A percentile compares a stretch with the other conserved stretches of the same genome.
These are phyloP conservation scores for Hyles euphorbiae DNA, from an alignment of 1,140 invertebrate species.

Conservation along the genomic window DNA sequence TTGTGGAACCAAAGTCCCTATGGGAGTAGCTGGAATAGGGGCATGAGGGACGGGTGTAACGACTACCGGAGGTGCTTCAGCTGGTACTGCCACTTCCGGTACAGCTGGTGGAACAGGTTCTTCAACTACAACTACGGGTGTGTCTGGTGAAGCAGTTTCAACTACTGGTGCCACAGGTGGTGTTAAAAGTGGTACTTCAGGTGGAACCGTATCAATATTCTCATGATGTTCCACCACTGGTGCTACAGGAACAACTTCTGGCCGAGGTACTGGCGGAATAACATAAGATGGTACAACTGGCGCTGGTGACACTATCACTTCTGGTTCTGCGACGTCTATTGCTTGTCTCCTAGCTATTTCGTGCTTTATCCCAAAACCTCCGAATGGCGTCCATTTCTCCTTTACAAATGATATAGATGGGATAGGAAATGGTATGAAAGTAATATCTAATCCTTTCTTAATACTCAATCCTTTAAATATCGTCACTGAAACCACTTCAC, in stretches of 20 bases:
- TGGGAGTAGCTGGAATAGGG: constrained; percentile 1
- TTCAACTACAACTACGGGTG: background rate
- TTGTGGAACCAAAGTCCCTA: background rate
- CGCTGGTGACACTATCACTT: background rate
- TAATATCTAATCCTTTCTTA: constrained; percentile 38
- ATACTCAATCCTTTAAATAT: constrained; percentile 31
- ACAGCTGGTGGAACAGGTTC: no score
- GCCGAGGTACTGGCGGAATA: background rate
- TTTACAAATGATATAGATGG: constrained; percentile 36
- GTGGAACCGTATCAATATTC: no score
- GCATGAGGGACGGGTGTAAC: no score
- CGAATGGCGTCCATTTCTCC: constrained; percentile 52
- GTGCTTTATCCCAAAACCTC: constrained; percentile 40
- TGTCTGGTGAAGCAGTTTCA: background rate
- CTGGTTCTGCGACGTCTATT: constrained; percentile 11
- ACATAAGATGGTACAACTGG: constrained; percentile 6
- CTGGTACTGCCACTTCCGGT: no score
- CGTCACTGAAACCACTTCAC: constrained; percentile 13
- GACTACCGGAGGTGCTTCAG: no score
- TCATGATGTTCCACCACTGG: constrained; percentile 4
- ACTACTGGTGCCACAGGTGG: background rate
- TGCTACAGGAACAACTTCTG: background rate
- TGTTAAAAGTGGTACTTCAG: no score
- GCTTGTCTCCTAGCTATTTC: constrained; percentile 36
- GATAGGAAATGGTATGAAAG: constrained; percentile 33